Conservation (phyloP, 2,113 vertebrate species). For the Rhinoderma darwinii region DNA sequence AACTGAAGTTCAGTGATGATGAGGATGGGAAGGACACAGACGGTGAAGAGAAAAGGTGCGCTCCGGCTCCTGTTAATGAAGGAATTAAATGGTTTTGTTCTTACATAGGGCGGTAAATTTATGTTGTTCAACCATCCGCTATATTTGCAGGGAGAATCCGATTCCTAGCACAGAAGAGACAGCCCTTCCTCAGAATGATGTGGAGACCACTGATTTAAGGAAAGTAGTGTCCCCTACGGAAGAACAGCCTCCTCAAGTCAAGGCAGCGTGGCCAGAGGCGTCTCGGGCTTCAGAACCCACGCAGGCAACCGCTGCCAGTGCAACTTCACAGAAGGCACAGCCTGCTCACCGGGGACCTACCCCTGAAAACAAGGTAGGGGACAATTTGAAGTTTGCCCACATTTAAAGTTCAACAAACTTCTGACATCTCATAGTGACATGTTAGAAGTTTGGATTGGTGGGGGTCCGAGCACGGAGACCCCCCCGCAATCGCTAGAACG, state of each 20-base stretch:
- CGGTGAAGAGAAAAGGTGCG: slow-evolving; percentile 79
- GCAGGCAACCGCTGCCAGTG: slow-evolving; percentile 61
- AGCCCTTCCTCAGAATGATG: slow-evolving; percentile 70
- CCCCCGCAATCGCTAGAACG: too few species aligned
- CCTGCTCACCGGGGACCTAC: slow-evolving; percentile 72
- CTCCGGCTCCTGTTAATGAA: too few species aligned
- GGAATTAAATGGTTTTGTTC: not conserved
- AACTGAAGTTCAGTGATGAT: slow-evolving; percentile 93
- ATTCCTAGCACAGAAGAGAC: slow-evolving; percentile 69
- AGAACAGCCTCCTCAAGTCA: slow-evolving; percentile 75
- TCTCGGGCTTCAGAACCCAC: slow-evolving; percentile 64
- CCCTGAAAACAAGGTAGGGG: slow-evolving; percentile 80
- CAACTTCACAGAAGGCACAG: slow-evolving; percentile 70
- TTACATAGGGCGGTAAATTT: too few species aligned
- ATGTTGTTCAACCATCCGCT: not conserved
- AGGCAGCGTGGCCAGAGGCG: slow-evolving; percentile 84
- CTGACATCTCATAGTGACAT: too few species aligned
- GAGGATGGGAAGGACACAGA: slow-evolving; percentile 89
- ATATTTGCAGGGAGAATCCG: slow-evolving; percentile 48
- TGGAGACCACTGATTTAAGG: slow-evolving; percentile 66
- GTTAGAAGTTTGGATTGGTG: too few species aligned
- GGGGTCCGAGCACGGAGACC: too few species aligned
- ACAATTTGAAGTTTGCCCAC: too few species aligned
- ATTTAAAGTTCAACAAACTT: too few species aligned
- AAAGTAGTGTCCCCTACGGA: slow-evolving; percentile 75